Evolutionary conservation across 2,888 invertebrate genomes (phyloP).

Genomic region (Trissolcus japonicus): DNA sequence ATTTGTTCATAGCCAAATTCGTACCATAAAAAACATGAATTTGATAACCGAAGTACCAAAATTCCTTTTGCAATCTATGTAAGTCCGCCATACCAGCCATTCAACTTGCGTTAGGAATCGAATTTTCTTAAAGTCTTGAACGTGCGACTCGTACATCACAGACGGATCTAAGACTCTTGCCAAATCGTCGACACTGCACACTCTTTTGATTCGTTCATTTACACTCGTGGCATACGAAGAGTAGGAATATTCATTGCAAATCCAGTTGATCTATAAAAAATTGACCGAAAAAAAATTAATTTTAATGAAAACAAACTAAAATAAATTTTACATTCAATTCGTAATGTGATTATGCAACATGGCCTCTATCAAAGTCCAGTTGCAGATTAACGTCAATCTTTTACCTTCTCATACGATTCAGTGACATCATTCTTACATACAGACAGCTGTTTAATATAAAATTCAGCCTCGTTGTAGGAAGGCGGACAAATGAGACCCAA

Average conservation of each 20-base stretch:
- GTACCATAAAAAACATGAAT: conserved; percentile 80
- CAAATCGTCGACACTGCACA: conserved; percentile 38
- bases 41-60: conserved; percentile 81
- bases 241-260: conserved; percentile 79
- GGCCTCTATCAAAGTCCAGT: no score
- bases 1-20: neutral
- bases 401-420: conserved; percentile 69
- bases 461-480: conserved; percentile 91
- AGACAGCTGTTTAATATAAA: conserved; percentile 83
- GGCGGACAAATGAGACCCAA: conserved; percentile 83
- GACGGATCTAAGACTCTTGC: conserved; percentile 36
- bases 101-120: conserved; percentile 81
- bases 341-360: no score
- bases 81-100: conserved; percentile 84
- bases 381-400: neutral
- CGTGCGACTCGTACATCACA: conserved; percentile 69
- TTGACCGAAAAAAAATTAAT: conserved; percentile 16
- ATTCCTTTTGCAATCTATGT: conserved; percentile 82
- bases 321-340: no score
- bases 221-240: conserved; percentile 73
- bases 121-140: conserved; percentile 76
- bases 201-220: conserved; percentile 60
- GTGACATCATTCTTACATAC: conserved; percentile 78
- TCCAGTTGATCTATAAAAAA: conserved; percentile 77
- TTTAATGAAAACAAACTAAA: no score